phyloP scores from a whole-genome alignment of 2,797 vertebrate species.

The Pantherophis vulpinus region DNA sequence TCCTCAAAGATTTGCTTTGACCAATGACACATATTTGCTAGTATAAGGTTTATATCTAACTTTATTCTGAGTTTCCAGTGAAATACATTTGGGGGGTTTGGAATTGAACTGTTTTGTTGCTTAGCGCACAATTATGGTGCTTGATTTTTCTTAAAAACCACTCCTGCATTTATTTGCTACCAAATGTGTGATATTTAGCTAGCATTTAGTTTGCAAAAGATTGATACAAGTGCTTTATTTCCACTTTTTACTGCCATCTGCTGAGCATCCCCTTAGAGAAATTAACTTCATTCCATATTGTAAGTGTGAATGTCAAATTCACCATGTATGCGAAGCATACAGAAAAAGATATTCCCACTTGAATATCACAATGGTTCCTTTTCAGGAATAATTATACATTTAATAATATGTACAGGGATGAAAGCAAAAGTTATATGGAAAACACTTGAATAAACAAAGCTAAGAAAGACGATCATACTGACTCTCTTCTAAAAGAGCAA shows the following conservation, averaged over 20 bases:
- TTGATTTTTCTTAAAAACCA: slow-evolving; percentile 1
- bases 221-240: slow-evolving; percentile 9
- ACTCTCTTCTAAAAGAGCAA: not conserved
- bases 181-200: slow-evolving; percentile 25
- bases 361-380: not conserved
- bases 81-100: not conserved
- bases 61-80: not conserved
- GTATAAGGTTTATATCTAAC: not conserved
- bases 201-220: slow-evolving; percentile 24
- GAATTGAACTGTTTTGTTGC: not conserved
- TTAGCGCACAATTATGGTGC: not conserved
- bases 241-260: slow-evolving; percentile 30
- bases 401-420: not conserved
- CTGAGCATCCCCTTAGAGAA: slow-evolving; percentile 28
- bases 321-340: not conserved
- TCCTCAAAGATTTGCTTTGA: not conserved
- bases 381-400: slow-evolving; percentile 15
- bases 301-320: slow-evolving; percentile 21
- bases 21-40: not conserved
- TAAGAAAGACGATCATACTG: not conserved
- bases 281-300: slow-evolving; percentile 12
- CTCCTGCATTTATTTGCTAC: slow-evolving; percentile 3
- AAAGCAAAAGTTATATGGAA: not conserved
- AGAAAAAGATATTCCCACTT: not conserved
- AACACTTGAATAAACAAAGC: not conserved